These are phyloP conservation scores for Heteropelma amictum DNA, from an alignment of 2,888 invertebrate species.

Conservation along the genomic window DNA sequence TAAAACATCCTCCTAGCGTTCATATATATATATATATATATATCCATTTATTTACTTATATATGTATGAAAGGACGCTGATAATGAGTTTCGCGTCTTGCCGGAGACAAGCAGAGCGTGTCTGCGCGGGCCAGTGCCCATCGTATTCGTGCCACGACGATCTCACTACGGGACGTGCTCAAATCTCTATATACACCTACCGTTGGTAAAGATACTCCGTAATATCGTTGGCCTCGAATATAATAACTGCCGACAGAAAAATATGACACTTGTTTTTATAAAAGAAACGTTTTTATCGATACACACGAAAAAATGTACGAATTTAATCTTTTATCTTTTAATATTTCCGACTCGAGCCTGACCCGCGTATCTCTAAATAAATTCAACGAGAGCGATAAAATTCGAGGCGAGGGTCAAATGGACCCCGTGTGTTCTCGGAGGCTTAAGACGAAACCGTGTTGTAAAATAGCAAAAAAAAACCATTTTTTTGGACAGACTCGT, in stretches of 20 bases:
- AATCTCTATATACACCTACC: constrained; percentile 28
- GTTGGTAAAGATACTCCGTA: constrained; percentile 18
- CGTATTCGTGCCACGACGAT: constrained; percentile 65
- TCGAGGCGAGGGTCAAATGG: too few relatives aligned
- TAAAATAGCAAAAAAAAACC: not conserved
- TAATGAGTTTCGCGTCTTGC: constrained; percentile 67
- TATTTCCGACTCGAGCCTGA: too few relatives aligned
- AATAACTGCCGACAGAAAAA: not conserved
- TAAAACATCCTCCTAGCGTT: constrained; percentile 11
- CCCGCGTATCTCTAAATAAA: too few relatives aligned
- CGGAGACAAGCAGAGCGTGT: constrained; percentile 73
- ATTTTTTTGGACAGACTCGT: not conserved
- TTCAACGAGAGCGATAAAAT: too few relatives aligned
- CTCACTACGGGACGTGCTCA: constrained; percentile 51
- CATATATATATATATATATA: not conserved
- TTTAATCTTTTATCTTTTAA: too few relatives aligned
- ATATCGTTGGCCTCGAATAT: constrained; percentile 7
- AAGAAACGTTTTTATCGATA: too few relatives aligned
- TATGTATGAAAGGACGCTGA: constrained; percentile 54
- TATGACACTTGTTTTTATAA: not conserved
- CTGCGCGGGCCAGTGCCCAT: constrained; percentile 70
- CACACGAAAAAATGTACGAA: too few relatives aligned
- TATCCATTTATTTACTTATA: constrained; percentile 21
- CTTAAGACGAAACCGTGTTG: too few relatives aligned
- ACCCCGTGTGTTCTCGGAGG: too few relatives aligned